Base-by-base conservation (phyloP, 2,113 vertebrate genomes). In the Brachypteracias leptosomus region DNA sequence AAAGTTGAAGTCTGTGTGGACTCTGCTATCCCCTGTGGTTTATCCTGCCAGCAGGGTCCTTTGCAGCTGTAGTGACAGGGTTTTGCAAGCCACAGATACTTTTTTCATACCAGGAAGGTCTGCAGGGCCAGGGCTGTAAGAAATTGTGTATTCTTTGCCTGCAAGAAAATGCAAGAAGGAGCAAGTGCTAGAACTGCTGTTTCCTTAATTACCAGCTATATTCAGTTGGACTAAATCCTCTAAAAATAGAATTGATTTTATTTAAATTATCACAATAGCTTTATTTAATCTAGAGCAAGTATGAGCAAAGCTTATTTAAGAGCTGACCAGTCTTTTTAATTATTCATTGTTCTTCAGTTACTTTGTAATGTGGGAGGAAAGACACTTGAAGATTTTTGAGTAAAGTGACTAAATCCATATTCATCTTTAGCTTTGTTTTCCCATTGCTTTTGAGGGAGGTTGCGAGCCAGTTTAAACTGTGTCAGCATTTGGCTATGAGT, bases 241-340 rank as follows among this genome's bases (percentile, higher is more conserved):
- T 86, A 93, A 91, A 95, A 95, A 74, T 79, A 93, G 79, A 90
- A 80, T 67, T 86, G 49, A 85, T 83, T 94, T 95, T 92, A 68
- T 94, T 94, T 93, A 90, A 97, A 82, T 94, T 80, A 78, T 86
- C 51, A 80, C 75, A 94, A 88, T 47, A 65, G 72, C 52, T 80
- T 93, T 96, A 75, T 84, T 88, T 86, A 93, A 94, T 80, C 72
- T 74, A 84, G 33, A 94, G 58, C 75, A 52, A 74, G n/a, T 58
- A 88, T 33, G 70, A 80, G 71, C 72, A 90, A 83, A 90, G 33
- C 68, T 96, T 68, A 86, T 86, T 96, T 94, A 81, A 94, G 91
- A 92, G 55, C 88, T 86, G 92, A 92, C 88, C 79, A 46, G 61
- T 86, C 86, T 91, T 92, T 95, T 90, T 71, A 92, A 94, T 96